Percentiles rank a stretch among this genome's conserved stretches.
Evolutionary conservation across 2,113 vertebrate species (phyloP).

Genomic region (Poecilia latipinna): DNA sequence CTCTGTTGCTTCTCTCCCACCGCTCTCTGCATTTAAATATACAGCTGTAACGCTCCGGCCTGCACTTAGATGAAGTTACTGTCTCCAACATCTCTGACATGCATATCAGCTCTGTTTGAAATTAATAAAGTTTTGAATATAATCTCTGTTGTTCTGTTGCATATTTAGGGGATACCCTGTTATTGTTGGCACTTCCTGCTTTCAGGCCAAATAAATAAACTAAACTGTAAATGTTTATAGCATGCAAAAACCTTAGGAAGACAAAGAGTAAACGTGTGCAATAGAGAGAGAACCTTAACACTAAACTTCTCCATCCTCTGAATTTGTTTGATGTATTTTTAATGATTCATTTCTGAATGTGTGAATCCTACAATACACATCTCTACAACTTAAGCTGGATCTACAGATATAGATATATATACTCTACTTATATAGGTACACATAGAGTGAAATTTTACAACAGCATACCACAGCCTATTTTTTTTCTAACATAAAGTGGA

Average conservation of each 20-base stretch:
- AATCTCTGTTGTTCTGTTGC: slow-evolving; percentile 3
- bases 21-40: slow-evolving; percentile 49
- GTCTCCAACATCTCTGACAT: slow-evolving; percentile 44
- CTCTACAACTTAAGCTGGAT: too few relatives aligned
- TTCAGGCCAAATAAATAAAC: neutral
- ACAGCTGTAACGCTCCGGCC: slow-evolving; percentile 50
- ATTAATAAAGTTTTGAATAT: slow-evolving; percentile 70
- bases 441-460: too few relatives aligned
- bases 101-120: slow-evolving; percentile 51
- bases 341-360: too few relatives aligned
- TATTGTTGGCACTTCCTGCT: slow-evolving; percentile 5
- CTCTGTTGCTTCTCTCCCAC: slow-evolving; percentile 30
- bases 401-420: too few relatives aligned
- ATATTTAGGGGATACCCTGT: neutral
- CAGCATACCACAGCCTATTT: too few relatives aligned
- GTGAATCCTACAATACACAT: too few relatives aligned
- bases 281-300: too few relatives aligned
- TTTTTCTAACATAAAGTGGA: too few relatives aligned
- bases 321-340: too few relatives aligned
- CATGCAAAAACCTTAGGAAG: neutral
- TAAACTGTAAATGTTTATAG: neutral
- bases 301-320: too few relatives aligned
- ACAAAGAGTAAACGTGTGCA: neutral
- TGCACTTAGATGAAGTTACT: slow-evolving; percentile 42
- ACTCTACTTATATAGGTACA: too few relatives aligned